Evolutionary conservation across 2,797 vertebrate genomes (phyloP).

Genomic region (Sebastes minor): DNA sequence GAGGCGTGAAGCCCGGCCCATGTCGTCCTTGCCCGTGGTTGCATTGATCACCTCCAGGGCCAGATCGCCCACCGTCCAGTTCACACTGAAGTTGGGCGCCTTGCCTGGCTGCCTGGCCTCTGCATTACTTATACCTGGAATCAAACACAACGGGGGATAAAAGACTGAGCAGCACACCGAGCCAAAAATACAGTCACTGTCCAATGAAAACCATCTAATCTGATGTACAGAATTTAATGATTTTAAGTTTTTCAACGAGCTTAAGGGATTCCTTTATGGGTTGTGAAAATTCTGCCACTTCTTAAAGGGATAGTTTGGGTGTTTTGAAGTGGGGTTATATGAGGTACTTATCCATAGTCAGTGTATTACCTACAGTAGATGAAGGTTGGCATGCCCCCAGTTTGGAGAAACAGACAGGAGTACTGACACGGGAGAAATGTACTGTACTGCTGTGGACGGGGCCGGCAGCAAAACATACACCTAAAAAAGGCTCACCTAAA

Average conservation of each 20-base stretch:
- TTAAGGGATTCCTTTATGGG: neutral
- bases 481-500: too few species aligned
- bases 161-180: neutral
- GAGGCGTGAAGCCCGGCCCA: constrained; percentile 94
- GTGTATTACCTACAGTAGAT: too few species aligned
- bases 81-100: constrained; percentile 97
- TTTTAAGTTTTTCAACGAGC: neutral
- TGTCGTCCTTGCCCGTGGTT: constrained; percentile 95
- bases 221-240: too few species aligned
- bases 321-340: too few species aligned
- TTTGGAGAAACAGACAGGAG: too few species aligned
- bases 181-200: neutral
- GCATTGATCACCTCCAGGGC: constrained; percentile 93
- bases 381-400: too few species aligned
- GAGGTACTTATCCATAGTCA: too few species aligned
- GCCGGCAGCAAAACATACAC: too few species aligned
- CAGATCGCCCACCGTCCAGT: constrained; percentile 94
- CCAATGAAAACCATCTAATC: neutral
- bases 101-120: constrained; percentile 97
- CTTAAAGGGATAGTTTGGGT: too few species aligned
- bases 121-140: constrained; percentile 94
- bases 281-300: neutral
- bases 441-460: too few species aligned
- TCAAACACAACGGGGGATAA: neutral
- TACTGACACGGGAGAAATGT: too few species aligned